Evolutionary conservation across 2,797 vertebrate genomes (phyloP), one percentile per base, ranked within the genome.

Genomic region (Parambassis ranga): DNA sequence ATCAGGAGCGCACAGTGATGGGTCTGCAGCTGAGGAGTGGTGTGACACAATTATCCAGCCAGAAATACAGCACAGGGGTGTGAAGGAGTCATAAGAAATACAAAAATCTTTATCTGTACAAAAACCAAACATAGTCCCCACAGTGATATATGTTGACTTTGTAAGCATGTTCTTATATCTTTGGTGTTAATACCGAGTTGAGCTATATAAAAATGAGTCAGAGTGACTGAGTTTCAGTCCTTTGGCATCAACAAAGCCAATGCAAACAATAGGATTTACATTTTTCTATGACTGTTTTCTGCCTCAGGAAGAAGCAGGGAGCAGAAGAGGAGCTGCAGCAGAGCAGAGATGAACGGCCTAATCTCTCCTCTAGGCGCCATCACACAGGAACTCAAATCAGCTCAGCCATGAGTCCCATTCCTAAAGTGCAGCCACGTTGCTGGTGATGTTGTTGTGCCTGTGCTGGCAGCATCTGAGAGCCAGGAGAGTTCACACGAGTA

Each of bases 351-450:
- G 79, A 85, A 75, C 51, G 41, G 47, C 49, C 77, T 86, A 84
- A 91, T 90, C 85, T 88, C 35, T 73, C 82, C 89, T 84, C 9
- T 47, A 66, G 91, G 89, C 81, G 15, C 58, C 74, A 50, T 81
- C 73, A 70, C 48, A 58, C 41, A 43, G 58, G 31, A 81, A 37
- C 69, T 47, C 28, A 64, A 72, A 74, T 84, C 61, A 79, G 65
- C 58, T 63, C 18, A 30, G 57, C 51, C 71, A 4, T n/a, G 32
- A 50, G 18, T 68, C 61, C 81, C 87, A 87, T 87, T 86, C 83
- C 83, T 84, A 63, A 79, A 73, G 77, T 69, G 79, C 74, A 85
- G 71, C 77, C 77, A 67, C 31, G 59, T 80, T 66, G 59, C 50
- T 38, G 56, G 41, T 31, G 44, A 22, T 61, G 7, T n/a, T 57